Evolutionary conservation across 2,113 vertebrate species (phyloP).

Genomic region (Dipodomys spectabilis): DNA sequence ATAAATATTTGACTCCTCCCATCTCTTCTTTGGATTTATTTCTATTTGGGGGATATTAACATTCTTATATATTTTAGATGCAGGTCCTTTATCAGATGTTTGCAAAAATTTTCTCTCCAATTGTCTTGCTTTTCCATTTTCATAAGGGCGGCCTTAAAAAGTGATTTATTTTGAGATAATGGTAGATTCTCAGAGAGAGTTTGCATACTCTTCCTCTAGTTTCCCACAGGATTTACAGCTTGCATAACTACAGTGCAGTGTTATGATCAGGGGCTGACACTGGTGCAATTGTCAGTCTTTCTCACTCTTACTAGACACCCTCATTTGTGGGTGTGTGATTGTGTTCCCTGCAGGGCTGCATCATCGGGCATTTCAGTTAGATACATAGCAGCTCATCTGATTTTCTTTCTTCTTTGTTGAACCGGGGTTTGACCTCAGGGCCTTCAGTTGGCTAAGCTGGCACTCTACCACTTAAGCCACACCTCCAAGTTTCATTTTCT

Average conservation of each 20-base stretch:
- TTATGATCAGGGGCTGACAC: not conserved
- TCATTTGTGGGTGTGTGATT: not conserved
- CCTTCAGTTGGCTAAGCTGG: no score
- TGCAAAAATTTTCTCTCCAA: not conserved
- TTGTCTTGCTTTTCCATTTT: conserved; percentile 11
- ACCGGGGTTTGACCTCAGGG: no score
- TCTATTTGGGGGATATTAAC: conserved; percentile 12
- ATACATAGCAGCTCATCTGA: not conserved
- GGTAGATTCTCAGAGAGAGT: not conserved
- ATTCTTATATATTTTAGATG: not conserved
- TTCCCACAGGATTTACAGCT: not conserved
- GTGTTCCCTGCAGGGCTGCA: not conserved
- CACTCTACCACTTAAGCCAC: no score
- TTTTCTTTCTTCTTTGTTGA: no score
- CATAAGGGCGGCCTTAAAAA: not conserved
- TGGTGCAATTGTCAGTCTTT: not conserved
- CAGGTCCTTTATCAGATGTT: not conserved
- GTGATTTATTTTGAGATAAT: conserved; percentile 14
- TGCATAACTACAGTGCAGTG: not conserved
- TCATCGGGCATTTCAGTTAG: not conserved
- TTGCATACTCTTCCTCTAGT: not conserved
- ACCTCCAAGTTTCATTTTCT: no score
- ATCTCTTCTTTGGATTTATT: not conserved
- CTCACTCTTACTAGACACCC: not conserved
- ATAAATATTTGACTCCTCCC: not conserved